Evolutionary conservation across 2,113 vertebrate genomes (phyloP).

Genomic region (Cyphomyrus plagiostoma): DNA sequence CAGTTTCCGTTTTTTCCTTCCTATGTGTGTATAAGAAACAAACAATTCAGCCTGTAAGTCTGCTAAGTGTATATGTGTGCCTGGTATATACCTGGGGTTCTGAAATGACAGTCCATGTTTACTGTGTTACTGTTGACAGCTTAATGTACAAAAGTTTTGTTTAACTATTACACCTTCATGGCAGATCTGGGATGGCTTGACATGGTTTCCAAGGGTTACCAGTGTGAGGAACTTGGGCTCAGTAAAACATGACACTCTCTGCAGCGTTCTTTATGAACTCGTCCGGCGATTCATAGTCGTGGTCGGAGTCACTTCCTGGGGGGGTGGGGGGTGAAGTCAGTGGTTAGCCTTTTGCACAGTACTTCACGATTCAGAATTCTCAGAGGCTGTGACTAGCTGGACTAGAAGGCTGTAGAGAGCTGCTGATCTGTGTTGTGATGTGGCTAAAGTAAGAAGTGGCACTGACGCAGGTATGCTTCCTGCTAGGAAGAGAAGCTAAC

Average conservation of each 20-base stretch:
- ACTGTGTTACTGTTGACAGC: neutral
- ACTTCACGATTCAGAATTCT: neutral
- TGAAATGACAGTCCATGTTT: neutral
- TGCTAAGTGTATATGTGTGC: neutral
- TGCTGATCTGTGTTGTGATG: neutral
- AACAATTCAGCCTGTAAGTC: neutral
- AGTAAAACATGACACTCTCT: conserved; percentile 40
- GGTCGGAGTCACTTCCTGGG: conserved; percentile 43
- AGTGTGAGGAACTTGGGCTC: neutral
- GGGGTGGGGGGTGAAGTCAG: neutral
- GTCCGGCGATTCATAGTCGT: conserved; percentile 63
- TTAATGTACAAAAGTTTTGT: neutral
- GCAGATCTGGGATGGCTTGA: neutral
- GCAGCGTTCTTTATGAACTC: conserved; percentile 32
- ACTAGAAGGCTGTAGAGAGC: neutral
- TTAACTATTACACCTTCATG: neutral
- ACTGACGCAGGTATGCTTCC: neutral
- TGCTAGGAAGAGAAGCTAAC: neutral
- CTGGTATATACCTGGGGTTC: neutral
- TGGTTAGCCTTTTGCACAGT: neutral
- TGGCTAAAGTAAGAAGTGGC: neutral
- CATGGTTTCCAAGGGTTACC: neutral
- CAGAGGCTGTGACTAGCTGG: neutral
- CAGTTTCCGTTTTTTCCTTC: neutral
- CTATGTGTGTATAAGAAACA: neutral